A percentile compares a stretch with the other conserved stretches of the same genome.
phyloP scores from a whole-genome alignment of 2,888 invertebrate species.

The Malachius bipustulatus region DNA sequence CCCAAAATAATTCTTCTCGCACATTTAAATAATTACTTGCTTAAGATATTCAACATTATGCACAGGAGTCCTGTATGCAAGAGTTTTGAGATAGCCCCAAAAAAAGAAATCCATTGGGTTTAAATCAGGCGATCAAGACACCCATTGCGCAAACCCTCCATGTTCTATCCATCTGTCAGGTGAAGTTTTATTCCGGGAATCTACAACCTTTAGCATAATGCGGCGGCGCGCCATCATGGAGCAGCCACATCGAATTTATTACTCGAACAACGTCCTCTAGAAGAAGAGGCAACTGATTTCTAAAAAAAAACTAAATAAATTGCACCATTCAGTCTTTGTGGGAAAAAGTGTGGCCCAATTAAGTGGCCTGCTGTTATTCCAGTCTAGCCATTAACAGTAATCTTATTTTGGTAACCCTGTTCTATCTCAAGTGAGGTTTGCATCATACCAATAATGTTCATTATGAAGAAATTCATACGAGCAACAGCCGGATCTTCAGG shows the following conservation, averaged over 20 bases:
- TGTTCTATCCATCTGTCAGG: conserved; percentile 2
- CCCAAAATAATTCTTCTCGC: too few relatives aligned
- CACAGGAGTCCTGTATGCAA: conserved; percentile 1
- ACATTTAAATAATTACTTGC: background rate
- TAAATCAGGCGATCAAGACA: background rate
- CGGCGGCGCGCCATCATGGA: conserved; percentile 1
- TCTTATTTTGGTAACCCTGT: background rate
- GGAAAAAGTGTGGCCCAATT: conserved; percentile 3
- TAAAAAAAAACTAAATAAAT: too few relatives aligned
- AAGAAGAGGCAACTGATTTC: background rate
- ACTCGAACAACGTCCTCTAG: background rate
- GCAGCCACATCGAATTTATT: background rate
- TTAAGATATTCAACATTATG: background rate
- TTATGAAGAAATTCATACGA: background rate
- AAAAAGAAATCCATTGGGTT: conserved; percentile 1
- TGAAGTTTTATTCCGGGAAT: background rate
- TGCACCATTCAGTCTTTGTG: too few relatives aligned
- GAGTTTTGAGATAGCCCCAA: background rate
- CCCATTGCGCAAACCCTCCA: background rate
- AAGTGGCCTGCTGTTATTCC: background rate
- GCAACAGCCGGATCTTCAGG: background rate
- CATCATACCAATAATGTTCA: conserved; percentile 1
- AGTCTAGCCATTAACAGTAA: background rate
- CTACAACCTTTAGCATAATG: background rate
- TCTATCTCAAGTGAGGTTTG: background rate